Percentiles rank a stretch among this genome's conserved stretches.
phyloP scores from a whole-genome alignment of 2,113 vertebrate genomes.

The Pagrus major region DNA sequence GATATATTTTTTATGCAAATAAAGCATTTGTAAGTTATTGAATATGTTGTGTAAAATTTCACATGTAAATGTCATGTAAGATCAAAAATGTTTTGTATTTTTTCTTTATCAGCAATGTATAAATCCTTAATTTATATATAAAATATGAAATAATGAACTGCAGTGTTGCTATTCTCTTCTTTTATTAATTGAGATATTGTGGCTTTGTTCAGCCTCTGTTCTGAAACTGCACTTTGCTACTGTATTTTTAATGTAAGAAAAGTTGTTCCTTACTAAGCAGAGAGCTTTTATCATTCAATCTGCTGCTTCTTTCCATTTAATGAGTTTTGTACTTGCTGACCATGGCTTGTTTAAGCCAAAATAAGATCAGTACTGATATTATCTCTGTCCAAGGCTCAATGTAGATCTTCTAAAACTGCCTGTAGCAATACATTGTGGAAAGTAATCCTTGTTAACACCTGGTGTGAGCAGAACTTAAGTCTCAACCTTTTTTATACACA shows the following conservation, averaged over 20 bases:
- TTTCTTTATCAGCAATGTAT: constrained; percentile 83
- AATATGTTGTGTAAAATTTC: constrained; percentile 98
- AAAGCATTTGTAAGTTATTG: constrained; percentile 96
- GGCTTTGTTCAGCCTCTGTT: too few relatives aligned
- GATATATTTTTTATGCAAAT: constrained; percentile 99
- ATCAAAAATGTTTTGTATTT: constrained; percentile 98
- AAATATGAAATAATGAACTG: constrained; percentile 72
- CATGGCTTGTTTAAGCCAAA: constrained; percentile 24
- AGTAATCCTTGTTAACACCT: constrained; percentile 7
- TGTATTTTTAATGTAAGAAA: neutral
- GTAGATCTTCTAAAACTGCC: constrained; percentile 9
- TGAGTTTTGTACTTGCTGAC: constrained; percentile 40
- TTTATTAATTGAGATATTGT: constrained; percentile 10
- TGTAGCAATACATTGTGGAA: neutral
- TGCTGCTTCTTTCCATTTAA: constrained; percentile 9
- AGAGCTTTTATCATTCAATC: constrained; percentile 15
- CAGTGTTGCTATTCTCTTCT: constrained; percentile 37
- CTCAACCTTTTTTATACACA: neutral
- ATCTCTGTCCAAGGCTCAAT: constrained; percentile 1
- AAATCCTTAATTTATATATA: constrained; percentile 85
- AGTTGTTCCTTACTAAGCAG: neutral
- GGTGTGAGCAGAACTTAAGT: constrained; percentile 14
- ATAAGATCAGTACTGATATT: neutral
- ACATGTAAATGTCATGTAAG: constrained; percentile 97
- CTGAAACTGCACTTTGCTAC: neutral